Base-by-base conservation (phyloP, 64 coral and sea anemone genomes). In the Cladopsammia gracilis region DNA sequence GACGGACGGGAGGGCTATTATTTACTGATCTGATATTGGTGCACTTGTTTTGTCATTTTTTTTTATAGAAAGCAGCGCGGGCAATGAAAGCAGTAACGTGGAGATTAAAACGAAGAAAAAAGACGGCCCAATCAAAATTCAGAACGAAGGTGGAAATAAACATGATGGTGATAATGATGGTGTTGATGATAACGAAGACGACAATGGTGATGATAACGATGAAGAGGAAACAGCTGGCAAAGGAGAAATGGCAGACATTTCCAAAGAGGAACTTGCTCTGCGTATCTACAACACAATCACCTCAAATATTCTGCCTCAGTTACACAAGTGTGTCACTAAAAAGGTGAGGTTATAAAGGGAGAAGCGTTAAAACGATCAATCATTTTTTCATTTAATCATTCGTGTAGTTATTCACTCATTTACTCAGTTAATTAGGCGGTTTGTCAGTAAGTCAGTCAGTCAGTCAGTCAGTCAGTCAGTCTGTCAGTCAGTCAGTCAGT, bases 251-350 rank as follows among this genome's bases (percentile, higher is more conserved):
- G 18, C 12, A 15, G 70, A 88, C 64, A 76, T 58, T 43, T 85
- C 57, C 6, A 87, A 81, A 20, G 76, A 88, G 48, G 88, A 78
- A 15, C 75, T 96, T 26, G 82, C 91, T 23, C 42, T 68, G 14
- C 74, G 77, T 18, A 96, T 99, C 68, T 91, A 99, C 24, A 89
- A 90, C 19, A 92, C 90, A 5, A 96, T 99, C 58, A 92, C 84
- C 7, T 88, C 68, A 19, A 85, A 54, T 69, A 88, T 99, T 50
- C 64, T 99, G 48, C 98, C 98, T 77, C 88, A 96, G 70, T 89
- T 99, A 15, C 91, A 76, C 50, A 96, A 86, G 20, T 93, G 88
- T 52, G 73, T 96, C 25, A 99, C 94, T 1, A 99, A 99, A 61
- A 96, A 99, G 98, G 98, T 99, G 67, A 67, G 46, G 43, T 44